These are phyloP conservation scores for Cantharis rustica DNA, from an alignment of 2,888 invertebrate genomes.

Conservation along the genomic window DNA sequence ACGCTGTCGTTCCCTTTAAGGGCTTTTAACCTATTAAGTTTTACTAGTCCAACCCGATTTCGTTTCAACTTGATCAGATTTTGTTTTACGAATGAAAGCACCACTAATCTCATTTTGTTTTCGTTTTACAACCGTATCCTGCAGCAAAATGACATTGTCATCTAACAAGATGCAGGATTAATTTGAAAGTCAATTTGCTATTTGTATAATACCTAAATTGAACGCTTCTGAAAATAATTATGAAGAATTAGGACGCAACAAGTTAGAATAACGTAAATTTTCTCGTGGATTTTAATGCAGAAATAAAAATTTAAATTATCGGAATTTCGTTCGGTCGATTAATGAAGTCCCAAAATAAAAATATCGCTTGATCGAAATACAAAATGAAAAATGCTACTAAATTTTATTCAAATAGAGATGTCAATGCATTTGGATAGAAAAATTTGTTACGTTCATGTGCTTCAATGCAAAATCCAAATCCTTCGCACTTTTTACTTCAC, in stretches of 20 bases:
- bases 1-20: neutral
- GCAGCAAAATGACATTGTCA: constrained; percentile 3
- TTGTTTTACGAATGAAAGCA: constrained; percentile 2
- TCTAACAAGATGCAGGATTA: constrained; percentile 10
- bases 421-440: neutral
- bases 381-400: neutral
- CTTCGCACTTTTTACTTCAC: neutral
- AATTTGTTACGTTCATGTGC: neutral
- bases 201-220: constrained; percentile 1
- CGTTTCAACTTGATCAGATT: constrained; percentile 5
- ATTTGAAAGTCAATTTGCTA: constrained; percentile 11
- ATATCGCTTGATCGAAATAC: neutral
- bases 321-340: neutral
- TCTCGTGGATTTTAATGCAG: neutral
- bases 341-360: too few species aligned
- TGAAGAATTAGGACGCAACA: neutral
- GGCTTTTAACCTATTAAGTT: constrained; percentile 3
- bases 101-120: constrained; percentile 8
- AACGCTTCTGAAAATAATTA: neutral
- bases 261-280: neutral
- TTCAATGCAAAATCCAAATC: neutral
- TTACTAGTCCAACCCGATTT: neutral
- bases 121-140: constrained; percentile 3
- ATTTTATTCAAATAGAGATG: neutral
- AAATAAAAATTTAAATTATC: neutral